Evolutionary conservation across 92 coral and sea anemone species (phyloP).

Genomic region (Pocillopora grandis): DNA sequence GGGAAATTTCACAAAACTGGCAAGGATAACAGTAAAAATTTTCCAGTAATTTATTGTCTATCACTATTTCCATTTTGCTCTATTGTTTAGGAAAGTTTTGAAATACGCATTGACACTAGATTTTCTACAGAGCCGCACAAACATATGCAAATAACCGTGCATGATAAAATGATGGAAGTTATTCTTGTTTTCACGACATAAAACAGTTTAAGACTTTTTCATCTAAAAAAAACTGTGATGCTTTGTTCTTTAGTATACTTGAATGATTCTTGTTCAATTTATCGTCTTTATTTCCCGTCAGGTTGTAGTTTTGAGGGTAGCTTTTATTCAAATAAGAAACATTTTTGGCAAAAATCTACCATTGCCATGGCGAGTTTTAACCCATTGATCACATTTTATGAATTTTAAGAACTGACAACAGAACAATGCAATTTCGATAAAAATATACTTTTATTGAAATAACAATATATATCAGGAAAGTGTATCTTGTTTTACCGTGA

Average conservation of each 20-base stretch:
- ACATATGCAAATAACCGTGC: background rate
- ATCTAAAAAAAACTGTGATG: background rate
- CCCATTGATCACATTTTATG: background rate
- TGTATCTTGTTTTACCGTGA: too few species aligned
- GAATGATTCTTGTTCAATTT: background rate
- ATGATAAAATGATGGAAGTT: background rate
- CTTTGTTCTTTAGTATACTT: background rate
- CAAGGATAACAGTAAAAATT: background rate
- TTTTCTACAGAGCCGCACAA: background rate
- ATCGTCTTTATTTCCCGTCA: background rate
- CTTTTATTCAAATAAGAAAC: background rate
- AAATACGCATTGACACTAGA: background rate
- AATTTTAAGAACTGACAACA: background rate
- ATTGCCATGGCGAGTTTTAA: background rate
- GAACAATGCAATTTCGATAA: background rate
- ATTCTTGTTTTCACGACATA: background rate
- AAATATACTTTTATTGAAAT: background rate
- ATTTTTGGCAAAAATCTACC: background rate
- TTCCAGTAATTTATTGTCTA: background rate
- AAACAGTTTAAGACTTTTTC: background rate
- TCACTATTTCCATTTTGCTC: background rate
- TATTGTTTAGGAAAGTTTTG: background rate
- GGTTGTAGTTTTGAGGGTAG: background rate
- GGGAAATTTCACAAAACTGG: background rate
- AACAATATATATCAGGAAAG: background rate